Percentiles rank a stretch among this genome's conserved stretches.
phyloP scores from a whole-genome alignment of 1,140 invertebrate species.

The Heliconius congener region DNA sequence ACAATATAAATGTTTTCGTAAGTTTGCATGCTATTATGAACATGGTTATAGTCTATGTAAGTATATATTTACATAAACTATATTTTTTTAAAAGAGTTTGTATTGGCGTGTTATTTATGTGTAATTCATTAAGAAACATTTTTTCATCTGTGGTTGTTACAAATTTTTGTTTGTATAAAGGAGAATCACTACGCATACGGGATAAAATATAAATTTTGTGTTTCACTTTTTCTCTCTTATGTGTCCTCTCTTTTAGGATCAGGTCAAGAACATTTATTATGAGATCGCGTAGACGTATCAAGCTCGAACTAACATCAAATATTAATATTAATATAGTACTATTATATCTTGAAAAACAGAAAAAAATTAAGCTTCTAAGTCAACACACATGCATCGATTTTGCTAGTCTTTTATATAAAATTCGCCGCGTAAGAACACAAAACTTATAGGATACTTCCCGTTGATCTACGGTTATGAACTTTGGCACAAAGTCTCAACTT shows the following conservation, averaged over 20 bases:
- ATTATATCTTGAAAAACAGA: too few relatives aligned
- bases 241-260: neutral
- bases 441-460: too few relatives aligned
- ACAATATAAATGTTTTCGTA: neutral
- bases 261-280: too few relatives aligned
- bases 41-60: neutral
- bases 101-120: neutral
- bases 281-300: too few relatives aligned
- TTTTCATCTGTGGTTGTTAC: neutral
- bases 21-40: conserved; percentile 13
- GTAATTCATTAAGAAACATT: neutral
- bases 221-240: neutral
- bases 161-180: neutral
- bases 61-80: conserved; percentile 8
- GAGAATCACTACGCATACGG: rapidly evolving
- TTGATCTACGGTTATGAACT: too few relatives aligned
- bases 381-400: too few relatives aligned
- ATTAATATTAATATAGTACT: too few relatives aligned
- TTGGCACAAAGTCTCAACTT: too few relatives aligned
- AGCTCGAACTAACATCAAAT: too few relatives aligned
- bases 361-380: too few relatives aligned
- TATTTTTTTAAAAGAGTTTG: neutral
- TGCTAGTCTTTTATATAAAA: too few relatives aligned
- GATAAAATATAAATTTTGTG: neutral
- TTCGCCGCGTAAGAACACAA: too few relatives aligned